Base-by-base conservation (phyloP, 2,113 vertebrate genomes). In the Pluvianellus socialis region DNA sequence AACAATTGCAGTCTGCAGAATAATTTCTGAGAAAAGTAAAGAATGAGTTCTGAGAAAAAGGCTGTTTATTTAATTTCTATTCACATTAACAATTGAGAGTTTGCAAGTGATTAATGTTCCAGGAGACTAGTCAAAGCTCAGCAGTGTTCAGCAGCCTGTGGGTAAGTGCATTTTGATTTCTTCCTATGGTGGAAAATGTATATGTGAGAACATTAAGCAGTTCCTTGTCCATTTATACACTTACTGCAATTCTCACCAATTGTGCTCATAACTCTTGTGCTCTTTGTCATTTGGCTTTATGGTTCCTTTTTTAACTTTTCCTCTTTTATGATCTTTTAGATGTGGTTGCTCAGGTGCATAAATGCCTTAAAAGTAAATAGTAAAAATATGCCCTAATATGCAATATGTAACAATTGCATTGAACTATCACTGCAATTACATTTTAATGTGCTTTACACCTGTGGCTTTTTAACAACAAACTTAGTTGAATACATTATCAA, bases 401-500 rank as follows among this genome's bases (percentile, higher is more conserved):
- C 67, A 90, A 80, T 58, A 70, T 55, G 23, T 70, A 96, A 85
- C 65, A 94, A 85, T 88, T 82, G 45, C 53, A 55, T 66, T 89
- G 77, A 95, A 79, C 77, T 49, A 23, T 82, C 40, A 72, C 38
- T 33, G 19, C 38, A 87, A 92, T 92, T 91, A 86, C 22, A 22
- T 55, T 76, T 92, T 90, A 94, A 94, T 79, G 32, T 88, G 32
- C 22, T 95, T 87, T 86, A 89, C 58, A 86, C 91, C 94, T 94
- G 84, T 82, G 92, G 86, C 10, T 95, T 94, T 92, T 89, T 95
- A 95, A 97, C 91, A 96, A 88, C 88, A 96, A 96, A 94, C 74
- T 91, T 89, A 23, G 47, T 38, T 95, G 95, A 96, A 92, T 91
- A 76, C 27, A 89, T 91, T 84, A 87, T 73, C 86, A 73, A 50